Conservation (phyloP, 2,888 invertebrate genomes). For the Lasiommata megera region DNA sequence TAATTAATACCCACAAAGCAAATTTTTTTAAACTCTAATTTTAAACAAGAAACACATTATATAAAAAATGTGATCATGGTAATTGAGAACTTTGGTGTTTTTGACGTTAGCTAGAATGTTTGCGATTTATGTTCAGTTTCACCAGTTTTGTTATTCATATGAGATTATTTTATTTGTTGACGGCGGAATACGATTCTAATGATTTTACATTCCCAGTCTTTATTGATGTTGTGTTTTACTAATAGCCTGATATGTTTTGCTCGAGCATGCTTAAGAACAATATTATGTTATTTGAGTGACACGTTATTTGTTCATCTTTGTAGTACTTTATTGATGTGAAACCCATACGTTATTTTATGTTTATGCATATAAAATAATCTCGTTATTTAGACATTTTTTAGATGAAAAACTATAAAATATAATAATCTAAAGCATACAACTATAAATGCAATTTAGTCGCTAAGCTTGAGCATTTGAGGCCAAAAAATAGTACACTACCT, state of each 20-base stretch:
- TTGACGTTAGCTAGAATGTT: background rate
- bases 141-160: conserved; percentile 50
- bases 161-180: conserved; percentile 73
- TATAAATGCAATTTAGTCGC: conserved; percentile 59
- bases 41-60: no score
- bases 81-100: no score
- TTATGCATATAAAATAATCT: conserved; percentile 67
- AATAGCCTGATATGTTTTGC: conserved; percentile 60
- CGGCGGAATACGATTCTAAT: conserved; percentile 44
- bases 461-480: conserved; percentile 54
- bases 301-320: conserved; percentile 22
- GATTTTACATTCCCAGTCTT: conserved; percentile 17
- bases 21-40: no score
- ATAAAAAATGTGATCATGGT: no score
- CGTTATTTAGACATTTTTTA: conserved; percentile 41
- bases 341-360: conserved; percentile 5
- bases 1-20: no score
- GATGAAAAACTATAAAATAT: conserved; percentile 37
- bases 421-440: conserved; percentile 55
- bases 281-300: conserved; percentile 27
- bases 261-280: conserved; percentile 54
- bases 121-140: conserved; percentile 27
- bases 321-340: conserved; percentile 36
- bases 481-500: conserved; percentile 14
- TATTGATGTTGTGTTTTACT: conserved; percentile 69